phyloP scores from a whole-genome alignment of 2,888 invertebrate species.

The Ypsolopha sequella region DNA sequence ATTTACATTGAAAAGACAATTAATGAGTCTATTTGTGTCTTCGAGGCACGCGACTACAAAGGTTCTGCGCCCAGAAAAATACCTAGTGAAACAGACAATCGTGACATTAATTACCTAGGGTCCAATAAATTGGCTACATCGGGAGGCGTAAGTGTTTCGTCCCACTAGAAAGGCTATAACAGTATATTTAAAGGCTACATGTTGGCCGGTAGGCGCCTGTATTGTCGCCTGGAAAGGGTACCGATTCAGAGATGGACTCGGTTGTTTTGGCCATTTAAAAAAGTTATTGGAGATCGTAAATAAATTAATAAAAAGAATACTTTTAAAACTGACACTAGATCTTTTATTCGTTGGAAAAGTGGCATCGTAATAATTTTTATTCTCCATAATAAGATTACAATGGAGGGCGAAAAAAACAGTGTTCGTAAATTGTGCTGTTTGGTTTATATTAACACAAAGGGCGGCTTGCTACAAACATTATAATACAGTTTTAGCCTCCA shows the following conservation, averaged over 20 bases:
- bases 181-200: constrained; percentile 11
- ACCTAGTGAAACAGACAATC: constrained; percentile 1
- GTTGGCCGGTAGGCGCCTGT: constrained; percentile 6
- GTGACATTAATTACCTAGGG: constrained; percentile 33
- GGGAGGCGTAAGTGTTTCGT: constrained; percentile 11
- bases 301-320: no score
- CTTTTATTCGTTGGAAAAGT: no score
- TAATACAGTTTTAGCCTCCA: no score
- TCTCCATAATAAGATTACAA: no score
- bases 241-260: background rate
- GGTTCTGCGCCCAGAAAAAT: constrained; percentile 1
- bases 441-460: no score
- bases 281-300: background rate
- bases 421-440: no score
- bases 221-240: constrained; percentile 5
- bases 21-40: constrained; percentile 18
- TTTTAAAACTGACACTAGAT: no score
- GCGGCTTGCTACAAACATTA: no score
- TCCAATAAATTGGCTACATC: constrained; percentile 29
- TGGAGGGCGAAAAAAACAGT: no score
- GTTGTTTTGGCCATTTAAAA: background rate
- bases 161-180: constrained; percentile 15
- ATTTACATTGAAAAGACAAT: constrained; percentile 18
- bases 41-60: constrained; percentile 5
- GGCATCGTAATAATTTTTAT: no score